Conservation (phyloP, 2,113 vertebrate genomes). For the Diadophis punctatus region DNA sequence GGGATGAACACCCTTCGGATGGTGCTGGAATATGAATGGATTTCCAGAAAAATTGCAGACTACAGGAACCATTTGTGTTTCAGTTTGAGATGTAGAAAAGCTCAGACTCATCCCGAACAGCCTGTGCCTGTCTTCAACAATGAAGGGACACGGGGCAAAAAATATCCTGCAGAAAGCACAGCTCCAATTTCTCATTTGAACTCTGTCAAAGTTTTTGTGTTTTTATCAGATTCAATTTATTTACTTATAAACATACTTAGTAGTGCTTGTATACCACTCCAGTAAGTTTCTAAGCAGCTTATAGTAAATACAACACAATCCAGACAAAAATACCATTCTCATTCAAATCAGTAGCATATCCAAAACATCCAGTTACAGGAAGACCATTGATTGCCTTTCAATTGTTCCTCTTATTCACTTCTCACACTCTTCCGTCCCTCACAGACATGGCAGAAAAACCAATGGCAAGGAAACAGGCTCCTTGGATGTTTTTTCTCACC, state of each 20-base stretch:
- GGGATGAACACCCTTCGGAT: no score
- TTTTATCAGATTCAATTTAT: neutral
- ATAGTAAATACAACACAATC: neutral
- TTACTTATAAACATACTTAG: neutral
- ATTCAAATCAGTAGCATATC: neutral
- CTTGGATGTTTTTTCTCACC: accelerated
- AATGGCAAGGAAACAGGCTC: neutral
- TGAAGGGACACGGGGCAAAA: no score
- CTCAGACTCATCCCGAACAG: no score
- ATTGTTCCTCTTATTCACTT: neutral
- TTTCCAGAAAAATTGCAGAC: no score
- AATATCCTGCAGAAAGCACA: no score
- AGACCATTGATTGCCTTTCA: neutral
- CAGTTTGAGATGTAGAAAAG: no score
- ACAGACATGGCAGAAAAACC: neutral
- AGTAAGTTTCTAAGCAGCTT: neutral
- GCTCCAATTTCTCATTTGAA: neutral
- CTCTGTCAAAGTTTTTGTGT: neutral
- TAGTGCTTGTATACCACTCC: neutral
- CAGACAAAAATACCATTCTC: neutral
- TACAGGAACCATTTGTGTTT: no score
- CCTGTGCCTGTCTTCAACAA: no score
- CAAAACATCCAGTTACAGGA: neutral
- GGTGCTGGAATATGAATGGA: no score
- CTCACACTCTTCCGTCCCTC: neutral